These are phyloP conservation scores for Trichonephila clavipes DNA, from an alignment of 1,140 invertebrate species.

Conservation along the genomic window DNA sequence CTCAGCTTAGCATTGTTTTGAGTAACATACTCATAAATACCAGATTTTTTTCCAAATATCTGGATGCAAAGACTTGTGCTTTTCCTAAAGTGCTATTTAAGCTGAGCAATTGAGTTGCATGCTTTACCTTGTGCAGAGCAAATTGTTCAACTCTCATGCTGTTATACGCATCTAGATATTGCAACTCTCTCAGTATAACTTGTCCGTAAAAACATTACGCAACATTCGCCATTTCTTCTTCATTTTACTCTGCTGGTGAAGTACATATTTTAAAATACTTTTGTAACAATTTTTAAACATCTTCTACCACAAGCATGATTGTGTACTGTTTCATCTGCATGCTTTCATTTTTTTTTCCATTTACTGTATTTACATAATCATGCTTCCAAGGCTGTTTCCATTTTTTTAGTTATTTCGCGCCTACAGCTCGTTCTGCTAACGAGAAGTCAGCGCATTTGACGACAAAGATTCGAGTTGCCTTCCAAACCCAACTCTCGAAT, in stretches of 20 bases:
- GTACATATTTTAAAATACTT: conserved; percentile 11
- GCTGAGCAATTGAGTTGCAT: conserved; percentile 18
- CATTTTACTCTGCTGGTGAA: neutral
- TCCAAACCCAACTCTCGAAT: conserved; percentile 24
- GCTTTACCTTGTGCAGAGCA: conserved; percentile 26
- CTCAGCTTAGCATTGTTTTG: too few species aligned
- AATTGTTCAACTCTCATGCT: neutral
- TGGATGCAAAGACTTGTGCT: too few species aligned
- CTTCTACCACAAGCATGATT: conserved; percentile 25
- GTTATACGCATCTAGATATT: neutral
- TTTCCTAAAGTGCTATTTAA: neutral
- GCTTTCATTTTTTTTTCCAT: neutral
- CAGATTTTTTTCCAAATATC: too few species aligned
- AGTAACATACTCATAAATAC: too few species aligned
- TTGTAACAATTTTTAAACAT: conserved; percentile 13
- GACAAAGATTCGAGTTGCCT: conserved; percentile 10
- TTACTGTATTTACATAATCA: conserved; percentile 5
- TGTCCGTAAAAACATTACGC: neutral
- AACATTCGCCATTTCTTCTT: neutral
- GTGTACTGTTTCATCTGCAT: neutral
- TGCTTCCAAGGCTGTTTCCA: neutral
- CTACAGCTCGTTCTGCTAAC: neutral
- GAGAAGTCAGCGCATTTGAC: neutral
- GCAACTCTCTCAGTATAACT: neutral
- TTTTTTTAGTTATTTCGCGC: neutral